Base-by-base conservation (phyloP, 2,113 vertebrate genomes). In the Suncus etruscus region DNA sequence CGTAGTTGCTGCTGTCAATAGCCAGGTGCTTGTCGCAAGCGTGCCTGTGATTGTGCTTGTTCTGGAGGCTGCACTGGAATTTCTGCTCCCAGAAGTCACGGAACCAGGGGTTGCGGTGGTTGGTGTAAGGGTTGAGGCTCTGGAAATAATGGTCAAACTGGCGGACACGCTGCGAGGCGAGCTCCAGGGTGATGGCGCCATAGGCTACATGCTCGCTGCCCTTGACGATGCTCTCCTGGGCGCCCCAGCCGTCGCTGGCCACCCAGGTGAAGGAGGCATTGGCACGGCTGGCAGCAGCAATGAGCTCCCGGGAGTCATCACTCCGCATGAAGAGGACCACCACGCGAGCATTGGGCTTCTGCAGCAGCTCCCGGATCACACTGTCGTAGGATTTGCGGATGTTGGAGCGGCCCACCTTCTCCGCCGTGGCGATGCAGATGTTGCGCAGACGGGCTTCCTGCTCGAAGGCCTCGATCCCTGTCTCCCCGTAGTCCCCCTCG, bases 71-170 rank as follows among this genome's bases (percentile, higher is more conserved):
- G 91, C 99, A 99, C 95, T 99, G 99, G 94, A 99, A 99, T 78
- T 99, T 99, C 97, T 99, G 99, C 94, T 99, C 99, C 99, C 99
- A 99, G 97, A 99, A 99, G 92, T 99, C 99, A 96, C 97, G 98
- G 97, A 98, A 99, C 99, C 99, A 99, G 31, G 99, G 99, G 94
- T 99, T 99, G 3, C 99, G 98, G 7, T 98, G 97, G 96, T 99
- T 99, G 95, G 97, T 98, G 91, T 97, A 96, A 0, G 99, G 99
- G 65, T 97, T 98, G 94, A 99, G 98, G 84, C 97, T 98, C 89
- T 99, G 98, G 96, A 99, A 99, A 96, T 99, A 99, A 18, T 85
- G 98, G 86, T 99, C 99, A 68, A 99, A 99, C 51, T 98, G 98
- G 86, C 98, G 98, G 11, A 99, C 95, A 0, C 98, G 99, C 39